These are phyloP conservation scores for Drosophila crucigera DNA, from an alignment of 2,888 invertebrate genomes.

Conservation along the genomic window DNA sequence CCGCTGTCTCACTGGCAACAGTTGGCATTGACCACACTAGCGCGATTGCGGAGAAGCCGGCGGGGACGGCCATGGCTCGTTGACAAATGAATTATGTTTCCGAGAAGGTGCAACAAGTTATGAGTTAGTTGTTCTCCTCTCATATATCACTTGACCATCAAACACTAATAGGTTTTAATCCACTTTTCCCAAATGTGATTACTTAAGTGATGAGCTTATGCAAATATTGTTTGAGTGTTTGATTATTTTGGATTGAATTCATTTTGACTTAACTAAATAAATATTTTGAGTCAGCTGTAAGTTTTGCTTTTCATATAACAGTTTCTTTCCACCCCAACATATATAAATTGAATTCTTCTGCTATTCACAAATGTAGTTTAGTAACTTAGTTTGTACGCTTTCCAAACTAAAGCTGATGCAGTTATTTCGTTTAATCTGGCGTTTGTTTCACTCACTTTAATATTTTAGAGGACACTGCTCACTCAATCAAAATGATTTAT, in stretches of 20 bases:
- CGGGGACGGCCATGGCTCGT: slow-evolving; percentile 32
- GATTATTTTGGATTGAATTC: background rate
- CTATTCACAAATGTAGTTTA: background rate
- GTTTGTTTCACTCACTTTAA: slow-evolving; percentile 47
- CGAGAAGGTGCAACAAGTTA: slow-evolving; percentile 70
- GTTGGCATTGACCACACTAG: slow-evolving; percentile 79
- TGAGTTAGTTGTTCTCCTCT: slow-evolving; percentile 25
- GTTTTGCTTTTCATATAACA: background rate
- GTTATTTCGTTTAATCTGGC: slow-evolving; percentile 11
- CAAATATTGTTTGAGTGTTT: background rate
- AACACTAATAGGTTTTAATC: slow-evolving; percentile 20
- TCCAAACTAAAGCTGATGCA: background rate
- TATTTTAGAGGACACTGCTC: slow-evolving; percentile 57
- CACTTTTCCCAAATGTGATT: slow-evolving; percentile 14
- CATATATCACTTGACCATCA: background rate
- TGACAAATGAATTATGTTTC: slow-evolving; percentile 73
- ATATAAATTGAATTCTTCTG: background rate
- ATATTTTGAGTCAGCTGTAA: background rate
- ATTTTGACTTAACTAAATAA: background rate
- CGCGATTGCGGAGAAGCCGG: slow-evolving; percentile 12
- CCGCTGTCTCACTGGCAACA: slow-evolving; percentile 62
- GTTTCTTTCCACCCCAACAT: background rate
- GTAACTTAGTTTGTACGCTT: too few species aligned
- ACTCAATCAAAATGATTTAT: slow-evolving; percentile 78
- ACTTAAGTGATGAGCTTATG: background rate